Percentiles rank a stretch among this genome's conserved stretches.
These are phyloP conservation scores for Hormaphis cornu DNA, from an alignment of 1,140 invertebrate species.

Conservation along the genomic window DNA sequence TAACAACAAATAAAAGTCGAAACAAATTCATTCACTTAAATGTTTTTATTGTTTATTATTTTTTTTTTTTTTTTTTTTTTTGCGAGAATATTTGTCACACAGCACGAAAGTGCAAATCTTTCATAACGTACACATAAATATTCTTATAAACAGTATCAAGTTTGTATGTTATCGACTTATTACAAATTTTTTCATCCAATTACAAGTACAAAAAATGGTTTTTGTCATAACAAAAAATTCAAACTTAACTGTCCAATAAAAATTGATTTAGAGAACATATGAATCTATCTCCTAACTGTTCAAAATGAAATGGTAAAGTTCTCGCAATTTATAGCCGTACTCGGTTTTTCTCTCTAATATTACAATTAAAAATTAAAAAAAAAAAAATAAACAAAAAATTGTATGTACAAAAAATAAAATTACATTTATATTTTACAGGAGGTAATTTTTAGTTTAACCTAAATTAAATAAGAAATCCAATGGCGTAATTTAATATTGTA, in stretches of 20 bases:
- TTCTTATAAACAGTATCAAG: constrained; percentile 22
- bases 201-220: constrained; percentile 30
- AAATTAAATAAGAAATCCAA: constrained; percentile 28
- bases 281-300: constrained; percentile 13
- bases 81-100: constrained; percentile 30
- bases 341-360: constrained; percentile 21
- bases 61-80: constrained; percentile 30
- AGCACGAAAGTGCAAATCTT: constrained; percentile 26
- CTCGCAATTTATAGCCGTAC: constrained; percentile 25
- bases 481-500: constrained; percentile 31
- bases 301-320: constrained; percentile 27
- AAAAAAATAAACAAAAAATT: constrained; percentile 31
- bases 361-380: constrained; percentile 28
- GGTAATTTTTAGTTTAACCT: constrained; percentile 21
- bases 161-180: constrained; percentile 25
- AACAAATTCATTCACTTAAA: constrained; percentile 4
- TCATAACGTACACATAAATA: constrained; percentile 19
- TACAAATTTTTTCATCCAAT: constrained; percentile 15
- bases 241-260: constrained; percentile 30
- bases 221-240: constrained; percentile 24
- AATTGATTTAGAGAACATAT: constrained; percentile 20
- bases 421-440: constrained; percentile 30
- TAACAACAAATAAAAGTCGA: constrained; percentile 10
- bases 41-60: constrained; percentile 24
- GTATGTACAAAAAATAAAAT: constrained; percentile 30